These are phyloP conservation scores for Pygoscelis antarcticus DNA, from an alignment of 2,113 vertebrate species.

Conservation along the genomic window DNA sequence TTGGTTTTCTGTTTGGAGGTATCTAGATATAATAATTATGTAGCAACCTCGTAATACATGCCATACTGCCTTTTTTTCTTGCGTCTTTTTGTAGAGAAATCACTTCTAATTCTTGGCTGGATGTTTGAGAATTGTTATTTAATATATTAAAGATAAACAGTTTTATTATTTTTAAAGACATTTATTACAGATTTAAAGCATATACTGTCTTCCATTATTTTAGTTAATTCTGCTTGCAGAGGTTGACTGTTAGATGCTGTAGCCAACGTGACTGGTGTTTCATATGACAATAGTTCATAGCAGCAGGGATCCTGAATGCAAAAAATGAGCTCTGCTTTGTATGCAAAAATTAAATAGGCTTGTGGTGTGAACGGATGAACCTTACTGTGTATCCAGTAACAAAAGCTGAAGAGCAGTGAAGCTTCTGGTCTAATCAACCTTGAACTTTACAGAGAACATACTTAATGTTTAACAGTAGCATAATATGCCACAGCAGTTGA, in stretches of 20 bases:
- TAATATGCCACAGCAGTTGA: not conserved
- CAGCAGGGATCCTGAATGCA: not conserved
- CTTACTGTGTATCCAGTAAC: not conserved
- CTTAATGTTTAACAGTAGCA: not conserved
- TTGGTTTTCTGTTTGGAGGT: not conserved
- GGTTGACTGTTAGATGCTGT: not conserved
- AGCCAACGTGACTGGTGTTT: not conserved
- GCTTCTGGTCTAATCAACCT: not conserved
- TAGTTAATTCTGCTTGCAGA: not conserved
- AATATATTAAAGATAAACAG: not conserved
- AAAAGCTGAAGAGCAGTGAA: not conserved
- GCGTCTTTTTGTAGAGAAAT: not conserved
- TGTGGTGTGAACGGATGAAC: not conserved
- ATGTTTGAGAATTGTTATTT: not conserved
- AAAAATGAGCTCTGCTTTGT: not conserved
- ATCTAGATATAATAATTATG: not conserved
- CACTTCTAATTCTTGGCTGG: not conserved
- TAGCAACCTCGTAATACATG: not conserved
- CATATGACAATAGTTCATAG: not conserved
- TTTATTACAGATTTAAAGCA: not conserved
- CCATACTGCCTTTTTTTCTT: not conserved
- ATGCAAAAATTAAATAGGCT: not conserved
- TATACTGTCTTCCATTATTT: not conserved
- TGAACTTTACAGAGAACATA: not conserved
- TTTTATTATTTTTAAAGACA: not conserved